A percentile compares a stretch with the other conserved stretches of the same genome.
These are phyloP conservation scores for Pandemis cinnamomeana DNA, from an alignment of 2,888 invertebrate genomes.

Conservation along the genomic window DNA sequence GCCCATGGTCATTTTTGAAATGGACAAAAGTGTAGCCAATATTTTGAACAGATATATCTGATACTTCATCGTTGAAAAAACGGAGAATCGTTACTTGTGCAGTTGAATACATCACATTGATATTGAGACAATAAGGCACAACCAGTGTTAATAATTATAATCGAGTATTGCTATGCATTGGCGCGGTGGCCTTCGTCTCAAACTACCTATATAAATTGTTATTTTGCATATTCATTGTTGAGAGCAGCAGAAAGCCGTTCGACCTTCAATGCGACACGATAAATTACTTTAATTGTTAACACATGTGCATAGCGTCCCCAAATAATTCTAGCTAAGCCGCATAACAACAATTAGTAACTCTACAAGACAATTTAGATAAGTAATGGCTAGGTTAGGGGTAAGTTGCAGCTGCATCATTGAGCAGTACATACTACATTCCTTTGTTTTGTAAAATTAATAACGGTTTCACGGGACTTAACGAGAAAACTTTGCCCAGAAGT, in stretches of 20 bases:
- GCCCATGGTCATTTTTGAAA: no score
- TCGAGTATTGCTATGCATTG: background rate
- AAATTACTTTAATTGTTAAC: constrained; percentile 9
- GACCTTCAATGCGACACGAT: constrained; percentile 7
- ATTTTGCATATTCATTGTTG: constrained; percentile 15
- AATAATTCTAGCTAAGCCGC: constrained; percentile 1
- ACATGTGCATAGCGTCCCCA: background rate
- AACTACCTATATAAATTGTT: constrained; percentile 14
- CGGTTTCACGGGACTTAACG: no score
- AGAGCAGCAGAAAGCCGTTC: background rate
- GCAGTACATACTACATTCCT: no score
- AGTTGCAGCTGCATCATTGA: no score
- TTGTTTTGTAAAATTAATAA: no score
- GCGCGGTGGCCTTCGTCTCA: constrained; percentile 6
- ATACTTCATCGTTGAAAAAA: no score
- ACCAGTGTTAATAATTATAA: background rate
- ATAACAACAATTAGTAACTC: background rate
- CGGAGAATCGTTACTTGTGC: background rate
- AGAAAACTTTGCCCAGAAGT: no score
- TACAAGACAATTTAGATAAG: background rate
- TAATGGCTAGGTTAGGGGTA: background rate
- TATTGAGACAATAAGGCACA: background rate
- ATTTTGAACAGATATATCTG: no score
- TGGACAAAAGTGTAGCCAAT: no score
- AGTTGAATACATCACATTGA: background rate